A percentile compares a stretch with the other conserved stretches of the same genome.
phyloP scores from a whole-genome alignment of 2,888 invertebrate genomes.

The Calliphora vomitoria region DNA sequence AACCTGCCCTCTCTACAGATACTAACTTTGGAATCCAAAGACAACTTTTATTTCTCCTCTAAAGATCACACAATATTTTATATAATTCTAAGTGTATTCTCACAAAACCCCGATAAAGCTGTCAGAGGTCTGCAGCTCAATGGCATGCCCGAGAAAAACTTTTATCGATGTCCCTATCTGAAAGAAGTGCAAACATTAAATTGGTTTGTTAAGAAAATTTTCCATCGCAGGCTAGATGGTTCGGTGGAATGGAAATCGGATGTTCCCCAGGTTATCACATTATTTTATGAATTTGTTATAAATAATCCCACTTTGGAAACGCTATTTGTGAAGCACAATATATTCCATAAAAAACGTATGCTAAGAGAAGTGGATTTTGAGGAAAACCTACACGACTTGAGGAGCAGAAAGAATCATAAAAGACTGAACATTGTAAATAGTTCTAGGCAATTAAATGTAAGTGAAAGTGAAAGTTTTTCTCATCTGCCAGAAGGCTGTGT shows the following conservation, averaged over 20 bases:
- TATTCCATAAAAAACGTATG: neutral
- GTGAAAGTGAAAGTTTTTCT: neutral
- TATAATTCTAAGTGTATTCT: neutral
- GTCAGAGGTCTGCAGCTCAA: neutral
- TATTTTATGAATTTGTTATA: slow-evolving; percentile 40
- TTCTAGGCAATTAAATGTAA: neutral
- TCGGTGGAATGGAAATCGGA: slow-evolving; percentile 40
- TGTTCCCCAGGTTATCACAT: neutral
- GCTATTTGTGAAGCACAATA: slow-evolving; percentile 16
- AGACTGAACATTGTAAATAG: slow-evolving; percentile 3
- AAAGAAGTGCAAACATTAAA: neutral
- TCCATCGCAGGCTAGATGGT: slow-evolving; percentile 40
- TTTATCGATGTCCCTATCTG: slow-evolving; percentile 17
- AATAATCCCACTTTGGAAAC: neutral
- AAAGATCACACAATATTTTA: slow-evolving; percentile 24
- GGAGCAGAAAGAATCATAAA: neutral
- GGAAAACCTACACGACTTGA: neutral
- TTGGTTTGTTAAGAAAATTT: slow-evolving; percentile 51
- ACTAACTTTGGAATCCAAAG: slow-evolving; percentile 28
- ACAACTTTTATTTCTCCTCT: slow-evolving; percentile 21
- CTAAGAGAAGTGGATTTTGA: neutral
- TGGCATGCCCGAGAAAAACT: slow-evolving; percentile 41
- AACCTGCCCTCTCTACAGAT: neutral
- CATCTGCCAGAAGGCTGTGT: slow-evolving; percentile 15
- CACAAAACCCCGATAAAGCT: neutral